These are phyloP conservation scores for Dendroctonus ponderosae DNA, from an alignment of 1,140 invertebrate species.

Conservation along the genomic window DNA sequence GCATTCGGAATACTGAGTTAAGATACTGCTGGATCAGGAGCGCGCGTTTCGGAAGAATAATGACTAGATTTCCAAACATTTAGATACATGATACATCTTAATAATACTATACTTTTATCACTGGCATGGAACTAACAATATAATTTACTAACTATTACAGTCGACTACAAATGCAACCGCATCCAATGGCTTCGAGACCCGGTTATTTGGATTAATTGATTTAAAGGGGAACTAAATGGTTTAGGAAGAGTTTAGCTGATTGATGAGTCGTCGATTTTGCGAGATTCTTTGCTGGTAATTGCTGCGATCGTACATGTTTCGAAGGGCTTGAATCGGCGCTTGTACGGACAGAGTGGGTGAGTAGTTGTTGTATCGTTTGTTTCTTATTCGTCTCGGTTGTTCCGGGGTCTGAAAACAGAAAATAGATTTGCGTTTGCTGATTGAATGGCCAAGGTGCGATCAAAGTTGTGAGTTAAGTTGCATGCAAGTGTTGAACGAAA, in stretches of 20 bases:
- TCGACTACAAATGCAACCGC: too few species aligned
- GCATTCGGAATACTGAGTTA: not conserved
- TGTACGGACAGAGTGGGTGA: slow-evolving; percentile 25
- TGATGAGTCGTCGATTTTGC: slow-evolving; percentile 25
- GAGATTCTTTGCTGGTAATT: slow-evolving; percentile 20
- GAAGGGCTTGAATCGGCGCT: slow-evolving; percentile 25
- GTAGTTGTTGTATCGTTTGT: slow-evolving; percentile 30
- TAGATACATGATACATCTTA: not conserved
- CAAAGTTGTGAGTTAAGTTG: too few species aligned
- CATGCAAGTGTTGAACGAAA: too few species aligned
- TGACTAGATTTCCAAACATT: slow-evolving; percentile 4
- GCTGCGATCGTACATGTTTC: slow-evolving; percentile 23
- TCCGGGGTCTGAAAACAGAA: slow-evolving; percentile 15
- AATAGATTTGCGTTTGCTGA: slow-evolving; percentile 2
- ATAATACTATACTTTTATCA: slow-evolving; percentile 5
- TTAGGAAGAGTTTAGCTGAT: slow-evolving; percentile 25
- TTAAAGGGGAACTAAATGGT: too few species aligned
- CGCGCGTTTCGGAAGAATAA: not conserved
- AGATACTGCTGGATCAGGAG: not conserved
- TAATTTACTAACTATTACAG: not conserved
- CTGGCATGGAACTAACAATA: slow-evolving; percentile 2
- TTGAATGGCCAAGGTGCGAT: too few species aligned
- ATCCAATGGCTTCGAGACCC: too few species aligned
- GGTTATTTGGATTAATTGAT: too few species aligned
- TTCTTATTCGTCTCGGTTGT: slow-evolving; percentile 26